Evolutionary conservation across 1,140 invertebrate genomes (phyloP).

Genomic region (Drosophila bocki): DNA sequence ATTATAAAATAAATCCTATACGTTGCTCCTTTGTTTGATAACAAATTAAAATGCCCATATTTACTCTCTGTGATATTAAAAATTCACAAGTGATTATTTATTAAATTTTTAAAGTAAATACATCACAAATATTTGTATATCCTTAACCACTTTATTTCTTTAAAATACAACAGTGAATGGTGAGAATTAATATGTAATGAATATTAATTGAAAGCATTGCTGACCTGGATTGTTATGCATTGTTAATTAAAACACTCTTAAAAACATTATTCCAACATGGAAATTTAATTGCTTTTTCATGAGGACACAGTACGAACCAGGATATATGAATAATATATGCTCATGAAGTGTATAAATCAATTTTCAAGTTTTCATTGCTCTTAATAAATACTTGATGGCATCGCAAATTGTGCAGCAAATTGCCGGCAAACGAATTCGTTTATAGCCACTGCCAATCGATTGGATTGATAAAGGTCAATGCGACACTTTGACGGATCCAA

Average conservation of each 20-base stretch:
- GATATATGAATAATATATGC: constrained; percentile 21
- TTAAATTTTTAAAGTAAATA: not conserved
- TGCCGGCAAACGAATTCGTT: constrained; percentile 33
- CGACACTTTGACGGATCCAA: constrained; percentile 15
- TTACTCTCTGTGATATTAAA: not conserved
- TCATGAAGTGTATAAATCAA: constrained; percentile 22
- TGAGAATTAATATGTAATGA: constrained; percentile 1
- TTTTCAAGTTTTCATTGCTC: constrained; percentile 15
- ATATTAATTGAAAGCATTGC: constrained; percentile 15
- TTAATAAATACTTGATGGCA: constrained; percentile 33
- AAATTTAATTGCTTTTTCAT: constrained; percentile 13
- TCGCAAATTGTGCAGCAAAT: constrained; percentile 36
- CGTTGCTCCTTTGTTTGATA: not conserved
- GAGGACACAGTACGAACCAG: not conserved
- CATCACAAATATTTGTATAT: not conserved
- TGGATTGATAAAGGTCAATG: constrained; percentile 23
- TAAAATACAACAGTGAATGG: not conserved
- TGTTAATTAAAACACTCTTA: constrained; percentile 5
- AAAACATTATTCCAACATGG: constrained; percentile 4
- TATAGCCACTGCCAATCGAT: constrained; percentile 37
- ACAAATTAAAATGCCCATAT: not conserved
- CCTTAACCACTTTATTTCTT: too few relatives aligned
- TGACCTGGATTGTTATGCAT: not conserved
- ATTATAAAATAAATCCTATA: not conserved
- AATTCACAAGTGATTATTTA: not conserved